Evolutionary conservation across 2,113 vertebrate genomes (phyloP).

Genomic region (Equus przewalskii): DNA sequence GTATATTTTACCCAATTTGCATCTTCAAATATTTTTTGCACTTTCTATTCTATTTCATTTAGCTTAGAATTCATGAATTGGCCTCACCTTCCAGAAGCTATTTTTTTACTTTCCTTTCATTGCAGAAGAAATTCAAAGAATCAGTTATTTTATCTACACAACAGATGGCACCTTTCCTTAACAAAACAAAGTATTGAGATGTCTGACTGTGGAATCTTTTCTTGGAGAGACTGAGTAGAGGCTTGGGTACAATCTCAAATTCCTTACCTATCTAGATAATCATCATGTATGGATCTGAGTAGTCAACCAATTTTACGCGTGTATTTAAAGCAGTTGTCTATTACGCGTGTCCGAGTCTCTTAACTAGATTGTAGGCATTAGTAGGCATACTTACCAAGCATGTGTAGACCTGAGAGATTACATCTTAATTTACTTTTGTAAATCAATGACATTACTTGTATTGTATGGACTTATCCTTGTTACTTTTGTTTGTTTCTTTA

Average conservation of each 20-base stretch:
- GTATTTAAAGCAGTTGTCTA: background rate
- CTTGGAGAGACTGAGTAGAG: background rate
- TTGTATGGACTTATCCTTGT: background rate
- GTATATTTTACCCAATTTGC: background rate
- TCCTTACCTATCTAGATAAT: background rate
- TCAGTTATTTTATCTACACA: background rate
- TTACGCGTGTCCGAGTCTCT: background rate
- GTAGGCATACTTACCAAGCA: background rate
- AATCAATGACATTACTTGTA: background rate
- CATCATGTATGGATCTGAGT: background rate
- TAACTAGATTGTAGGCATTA: background rate
- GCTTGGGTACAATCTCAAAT: background rate
- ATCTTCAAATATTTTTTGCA: background rate
- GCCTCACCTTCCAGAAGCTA: background rate
- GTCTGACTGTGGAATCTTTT: background rate
- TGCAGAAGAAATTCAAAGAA: background rate
- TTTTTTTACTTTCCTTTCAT: background rate
- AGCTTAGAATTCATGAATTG: background rate
- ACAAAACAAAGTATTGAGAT: background rate
- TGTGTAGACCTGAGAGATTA: background rate
- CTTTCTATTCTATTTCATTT: background rate
- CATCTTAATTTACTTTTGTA: background rate
- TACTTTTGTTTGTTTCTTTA: slow-evolving; percentile 17
- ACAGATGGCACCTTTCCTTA: background rate
- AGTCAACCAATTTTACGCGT: background rate